Conservation (phyloP, 2,797 vertebrate genomes). For the Oreochromis grahami region DNA sequence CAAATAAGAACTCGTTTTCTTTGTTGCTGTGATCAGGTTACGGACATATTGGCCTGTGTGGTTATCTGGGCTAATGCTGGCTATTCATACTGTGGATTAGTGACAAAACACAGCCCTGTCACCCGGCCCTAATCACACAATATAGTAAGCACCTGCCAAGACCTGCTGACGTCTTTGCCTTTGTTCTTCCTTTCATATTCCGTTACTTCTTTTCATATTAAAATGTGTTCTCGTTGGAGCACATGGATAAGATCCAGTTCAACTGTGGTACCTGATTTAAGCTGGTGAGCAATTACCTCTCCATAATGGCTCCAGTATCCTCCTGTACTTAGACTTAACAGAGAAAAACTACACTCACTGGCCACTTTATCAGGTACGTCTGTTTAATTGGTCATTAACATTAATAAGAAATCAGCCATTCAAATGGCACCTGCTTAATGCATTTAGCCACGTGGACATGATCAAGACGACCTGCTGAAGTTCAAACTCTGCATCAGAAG, state of each 20-base stretch:
- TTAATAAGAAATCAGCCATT: not conserved
- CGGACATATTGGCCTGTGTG: slow-evolving; percentile 2
- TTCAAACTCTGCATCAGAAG: not conserved
- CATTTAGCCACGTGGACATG: not conserved
- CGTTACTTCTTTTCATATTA: not conserved
- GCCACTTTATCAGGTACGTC: not conserved
- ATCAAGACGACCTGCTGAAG: not conserved
- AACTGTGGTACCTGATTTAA: not conserved
- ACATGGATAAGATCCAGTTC: not conserved
- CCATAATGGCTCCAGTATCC: not conserved
- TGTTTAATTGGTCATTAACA: not conserved
- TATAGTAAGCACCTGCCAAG: not conserved
- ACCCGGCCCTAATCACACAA: slow-evolving; percentile 40
- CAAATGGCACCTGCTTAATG: not conserved
- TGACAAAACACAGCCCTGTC: slow-evolving; percentile 5
- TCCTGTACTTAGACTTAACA: not conserved
- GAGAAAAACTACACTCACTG: not conserved
- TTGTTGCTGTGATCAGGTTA: not conserved
- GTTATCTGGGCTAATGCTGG: slow-evolving; percentile 65
- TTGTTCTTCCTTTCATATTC: not conserved
- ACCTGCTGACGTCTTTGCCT: not conserved
- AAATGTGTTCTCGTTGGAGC: not conserved
- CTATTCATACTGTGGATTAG: slow-evolving; percentile 63
- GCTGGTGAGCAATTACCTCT: not conserved
- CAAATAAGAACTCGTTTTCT: not conserved